Base-by-base conservation (phyloP, 2,888 invertebrate species). In the Monoplex corrugatus region DNA sequence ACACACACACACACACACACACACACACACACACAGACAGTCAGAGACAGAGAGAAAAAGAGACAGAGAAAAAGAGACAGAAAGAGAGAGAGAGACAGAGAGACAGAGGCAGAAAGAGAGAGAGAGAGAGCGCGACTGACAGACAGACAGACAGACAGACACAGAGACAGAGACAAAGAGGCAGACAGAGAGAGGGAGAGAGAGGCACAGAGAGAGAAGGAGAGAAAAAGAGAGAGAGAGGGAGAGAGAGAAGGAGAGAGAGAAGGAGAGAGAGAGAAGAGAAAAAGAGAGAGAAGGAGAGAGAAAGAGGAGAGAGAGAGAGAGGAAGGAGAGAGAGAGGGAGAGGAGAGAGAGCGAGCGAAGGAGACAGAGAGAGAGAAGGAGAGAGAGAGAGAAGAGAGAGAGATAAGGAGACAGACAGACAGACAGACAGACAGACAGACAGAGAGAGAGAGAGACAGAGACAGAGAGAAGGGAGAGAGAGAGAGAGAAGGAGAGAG, bases 301-400 rank as follows among this genome's bases (percentile, higher is more conserved):
- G 72, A 72, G 72, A 72, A 35, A 35, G 19, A 13, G 8, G 8
- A 13, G 10, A 50, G 50, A 50, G 19, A 13, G n/a, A n/a, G 16
- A 57, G 57, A 57, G 28, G 2, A 57, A 57, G 57, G 38, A 75
- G 38, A 75, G 75, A 75, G 75, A 75, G 75, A 75, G 35, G 5
- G 72, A 72, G 72, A 72, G 63, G 28, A 68, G 6, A 68, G 50
- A 85, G 85, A 45, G 45, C 44, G 85, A 45, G 85, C 44, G 50
- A 45, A 3, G 2, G 16, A 50, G 50, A 50, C n/a, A 86, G 86
- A 89, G 57, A 38, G 75, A 86, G 89, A 78, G 89, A 86, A 86
- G 68, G 78, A 86, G 88, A 88, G 63, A 35, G 72, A 88, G 84
- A 88, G 63, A 88, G 63, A 45, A 57, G 16, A 45, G 80, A 80